Evolutionary conservation across 2,888 invertebrate genomes (phyloP).

Genomic region (Agrochola lota): DNA sequence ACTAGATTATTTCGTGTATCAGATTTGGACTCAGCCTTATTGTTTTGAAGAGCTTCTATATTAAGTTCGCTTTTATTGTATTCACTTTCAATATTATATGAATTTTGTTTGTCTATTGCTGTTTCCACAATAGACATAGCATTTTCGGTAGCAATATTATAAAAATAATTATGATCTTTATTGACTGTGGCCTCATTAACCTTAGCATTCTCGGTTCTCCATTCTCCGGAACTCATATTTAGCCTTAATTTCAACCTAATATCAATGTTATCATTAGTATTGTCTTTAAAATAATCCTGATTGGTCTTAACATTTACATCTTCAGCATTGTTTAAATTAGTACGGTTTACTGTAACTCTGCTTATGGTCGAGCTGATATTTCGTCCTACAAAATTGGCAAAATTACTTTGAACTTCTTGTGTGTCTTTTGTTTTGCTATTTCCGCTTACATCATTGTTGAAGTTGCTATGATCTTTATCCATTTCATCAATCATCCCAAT

Average conservation of each 20-base stretch:
- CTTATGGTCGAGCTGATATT: not conserved
- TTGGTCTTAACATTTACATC: not conserved
- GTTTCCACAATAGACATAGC: constrained; percentile 8
- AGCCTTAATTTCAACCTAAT: not conserved
- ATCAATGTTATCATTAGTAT: constrained; percentile 9
- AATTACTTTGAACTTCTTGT: not conserved
- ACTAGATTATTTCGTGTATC: constrained; percentile 30
- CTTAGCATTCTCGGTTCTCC: not conserved
- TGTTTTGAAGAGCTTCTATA: not conserved
- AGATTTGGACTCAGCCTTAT: constrained; percentile 13
- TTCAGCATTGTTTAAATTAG: not conserved
- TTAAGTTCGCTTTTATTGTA: not conserved
- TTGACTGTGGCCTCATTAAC: not conserved
- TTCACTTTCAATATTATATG: constrained; percentile 1
- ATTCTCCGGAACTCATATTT: constrained; percentile 7
- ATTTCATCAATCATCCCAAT: not conserved
- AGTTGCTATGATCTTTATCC: not conserved
- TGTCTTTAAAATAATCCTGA: not conserved
- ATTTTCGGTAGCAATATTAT: constrained; percentile 1
- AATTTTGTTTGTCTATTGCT: constrained; percentile 12
- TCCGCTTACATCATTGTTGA: not conserved
- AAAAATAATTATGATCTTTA: constrained; percentile 12
- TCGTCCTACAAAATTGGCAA: not conserved
- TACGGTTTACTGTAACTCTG: not conserved
- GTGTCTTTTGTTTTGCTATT: constrained; percentile 1